phyloP scores from a whole-genome alignment of 2,888 invertebrate genomes.

The Allygus modestus region DNA sequence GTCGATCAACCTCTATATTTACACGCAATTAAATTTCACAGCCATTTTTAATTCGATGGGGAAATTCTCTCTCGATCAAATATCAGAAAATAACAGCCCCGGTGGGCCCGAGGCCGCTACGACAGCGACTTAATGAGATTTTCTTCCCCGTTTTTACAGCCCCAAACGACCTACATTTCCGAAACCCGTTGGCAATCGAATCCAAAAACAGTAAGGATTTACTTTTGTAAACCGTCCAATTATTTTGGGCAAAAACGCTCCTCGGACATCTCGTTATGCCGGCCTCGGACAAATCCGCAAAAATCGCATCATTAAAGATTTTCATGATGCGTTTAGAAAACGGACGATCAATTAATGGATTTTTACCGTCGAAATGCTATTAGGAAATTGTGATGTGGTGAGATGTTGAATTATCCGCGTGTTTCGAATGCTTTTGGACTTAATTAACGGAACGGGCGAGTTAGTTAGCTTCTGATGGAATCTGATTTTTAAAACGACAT shows the following conservation, averaged over 20 bases:
- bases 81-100: conserved; percentile 53
- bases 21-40: conserved; percentile 47
- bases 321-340: neutral
- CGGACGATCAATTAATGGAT: neutral
- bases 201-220: neutral
- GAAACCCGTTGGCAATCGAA: conserved; percentile 15
- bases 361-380: neutral
- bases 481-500: neutral
- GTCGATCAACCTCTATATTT: conserved; percentile 39
- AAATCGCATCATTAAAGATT: conserved; percentile 18
- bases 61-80: conserved; percentile 41
- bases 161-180: conserved; percentile 22
- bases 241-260: conserved; percentile 7
- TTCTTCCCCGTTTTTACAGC: neutral
- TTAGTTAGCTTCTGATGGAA: neutral
- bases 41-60: conserved; percentile 37
- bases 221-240: conserved; percentile 38
- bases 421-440: neutral
- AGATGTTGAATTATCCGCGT: neutral
- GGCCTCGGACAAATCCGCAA: conserved; percentile 10
- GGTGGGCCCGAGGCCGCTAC: neutral
- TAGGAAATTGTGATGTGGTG: neutral
- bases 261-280: conserved; percentile 1
- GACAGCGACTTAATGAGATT: neutral
- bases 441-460: neutral